These are phyloP conservation scores for Hypotaenidia okinawae DNA, from an alignment of 2,797 vertebrate species.

Conservation along the genomic window DNA sequence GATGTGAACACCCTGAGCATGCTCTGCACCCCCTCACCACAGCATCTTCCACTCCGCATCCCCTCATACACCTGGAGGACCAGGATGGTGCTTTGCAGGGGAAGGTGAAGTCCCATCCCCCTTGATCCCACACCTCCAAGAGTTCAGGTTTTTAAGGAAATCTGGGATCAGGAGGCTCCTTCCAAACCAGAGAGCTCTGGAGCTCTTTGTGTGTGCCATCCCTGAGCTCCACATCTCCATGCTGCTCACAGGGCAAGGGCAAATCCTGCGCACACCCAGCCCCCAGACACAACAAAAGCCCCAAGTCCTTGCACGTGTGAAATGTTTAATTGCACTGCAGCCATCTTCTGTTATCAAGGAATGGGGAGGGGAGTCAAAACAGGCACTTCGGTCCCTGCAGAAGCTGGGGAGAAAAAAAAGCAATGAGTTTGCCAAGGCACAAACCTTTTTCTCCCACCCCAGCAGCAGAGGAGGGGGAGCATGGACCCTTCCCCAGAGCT, in stretches of 20 bases:
- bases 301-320: accelerated
- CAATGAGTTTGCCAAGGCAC: background rate
- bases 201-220: background rate
- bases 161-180: background rate
- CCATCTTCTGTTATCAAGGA: background rate
- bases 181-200: background rate
- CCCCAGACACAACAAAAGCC: background rate
- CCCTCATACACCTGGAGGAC: accelerated
- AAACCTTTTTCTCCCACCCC: background rate
- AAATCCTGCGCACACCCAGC: background rate
- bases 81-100: background rate
- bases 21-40: accelerated
- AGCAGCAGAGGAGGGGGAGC: background rate
- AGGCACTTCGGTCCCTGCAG: background rate
- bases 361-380: background rate
- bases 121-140: accelerated
- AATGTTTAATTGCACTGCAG: background rate
- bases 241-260: background rate
- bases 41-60: background rate
- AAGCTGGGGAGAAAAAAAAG: background rate
- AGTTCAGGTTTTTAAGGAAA: background rate
- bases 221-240: background rate
- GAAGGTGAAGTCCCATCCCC: background rate
- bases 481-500: background rate
- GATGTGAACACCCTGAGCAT: accelerated